A percentile compares a stretch with the other conserved stretches of the same genome.
phyloP scores from a whole-genome alignment of 2,113 vertebrate species.

The Neolamprologus toae region DNA sequence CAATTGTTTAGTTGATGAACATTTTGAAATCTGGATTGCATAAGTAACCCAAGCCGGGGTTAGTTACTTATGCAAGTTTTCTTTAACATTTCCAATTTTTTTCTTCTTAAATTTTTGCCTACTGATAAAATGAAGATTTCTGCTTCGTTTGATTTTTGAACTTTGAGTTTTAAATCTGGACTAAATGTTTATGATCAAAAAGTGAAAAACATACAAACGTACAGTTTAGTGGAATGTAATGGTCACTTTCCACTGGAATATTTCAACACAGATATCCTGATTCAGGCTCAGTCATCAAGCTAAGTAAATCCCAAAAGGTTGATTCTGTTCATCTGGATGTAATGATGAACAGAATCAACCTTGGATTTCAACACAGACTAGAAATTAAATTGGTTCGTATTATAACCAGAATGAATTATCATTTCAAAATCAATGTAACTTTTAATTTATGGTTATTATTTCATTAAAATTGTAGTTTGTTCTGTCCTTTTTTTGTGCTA shows the following conservation, averaged over 20 bases:
- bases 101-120: background rate
- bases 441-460: background rate
- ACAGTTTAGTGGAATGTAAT: background rate
- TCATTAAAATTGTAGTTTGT: background rate
- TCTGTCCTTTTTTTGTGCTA: background rate
- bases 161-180: background rate
- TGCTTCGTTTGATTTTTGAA: background rate
- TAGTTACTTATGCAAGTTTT: background rate
- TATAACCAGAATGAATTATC: background rate
- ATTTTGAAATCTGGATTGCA: background rate
- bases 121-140: background rate
- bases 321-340: background rate
- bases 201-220: background rate
- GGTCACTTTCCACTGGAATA: background rate
- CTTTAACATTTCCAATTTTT: background rate
- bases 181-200: background rate
- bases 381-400: background rate
- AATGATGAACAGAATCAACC: background rate
- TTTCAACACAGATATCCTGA: background rate
- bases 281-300: background rate
- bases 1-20: background rate
- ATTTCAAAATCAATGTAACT: background rate
- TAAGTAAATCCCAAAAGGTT: background rate
- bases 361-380: background rate
- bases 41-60: background rate